Evolutionary conservation across 1,140 invertebrate genomes (phyloP), one percentile per base, ranked within the genome.

Genomic region (Wasmannia auropunctata): DNA sequence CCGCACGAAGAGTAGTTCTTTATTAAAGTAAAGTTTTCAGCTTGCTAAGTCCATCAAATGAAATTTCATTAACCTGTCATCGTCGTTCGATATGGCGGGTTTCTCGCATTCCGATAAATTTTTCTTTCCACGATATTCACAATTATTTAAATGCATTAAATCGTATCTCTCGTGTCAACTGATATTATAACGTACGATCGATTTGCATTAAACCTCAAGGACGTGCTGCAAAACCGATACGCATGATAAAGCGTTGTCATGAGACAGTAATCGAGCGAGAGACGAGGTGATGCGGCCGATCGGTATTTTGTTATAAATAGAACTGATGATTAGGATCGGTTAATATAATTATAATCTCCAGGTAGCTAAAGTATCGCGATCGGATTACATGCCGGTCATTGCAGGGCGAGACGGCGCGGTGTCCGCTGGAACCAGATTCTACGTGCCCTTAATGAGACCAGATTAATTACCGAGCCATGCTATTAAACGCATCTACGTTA

Each of bases 381-480:
- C 84, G 81, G 87, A 81, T 88, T 85, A 72, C 60, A 34, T 31
- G 65, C 43, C 22, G 60, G 43, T 67, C 51, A 31, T 28, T 28
- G n/a, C n/a, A n/a, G 34, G 25, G 58, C 31, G 69, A 58, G 72
- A 49, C 40, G 37, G 43, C 51, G 46, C 31, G 46, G 11, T 76
- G 51, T 46, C 37, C 28, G 51, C 19, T 46, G 46, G 28, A 83
- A 84, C 88, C 67, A 67, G 86, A 76, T 79, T 87, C 60, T 58
- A 28, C 54, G 28, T 49, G 8, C 19, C 40, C 67, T 80, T 90
- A 90, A 90, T 67, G 86, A 90, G 86, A 86, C 69, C 63, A 65
- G 88, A 90, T 90, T 90, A 90, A 90, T 90, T 90, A 90, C 49
- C 88, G 80, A 22, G 80, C 70, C 60, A 43, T 56, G 76, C 89